phyloP scores from a whole-genome alignment of 2,797 vertebrate genomes.

The Halcyon chelicuti region DNA sequence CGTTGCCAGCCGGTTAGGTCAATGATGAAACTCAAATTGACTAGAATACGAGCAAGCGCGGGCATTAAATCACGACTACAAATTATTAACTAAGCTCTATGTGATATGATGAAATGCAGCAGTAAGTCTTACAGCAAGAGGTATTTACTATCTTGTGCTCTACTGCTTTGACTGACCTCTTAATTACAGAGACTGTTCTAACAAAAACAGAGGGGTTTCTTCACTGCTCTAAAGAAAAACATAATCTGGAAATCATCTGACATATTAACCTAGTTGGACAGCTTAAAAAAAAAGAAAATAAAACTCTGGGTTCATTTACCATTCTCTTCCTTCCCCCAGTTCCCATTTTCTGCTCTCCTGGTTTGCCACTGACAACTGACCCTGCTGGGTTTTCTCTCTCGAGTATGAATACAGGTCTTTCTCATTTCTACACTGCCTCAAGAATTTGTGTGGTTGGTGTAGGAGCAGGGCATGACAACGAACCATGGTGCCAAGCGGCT shows the following conservation, averaged over 20 bases:
- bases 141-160: background rate
- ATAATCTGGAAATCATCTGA: background rate
- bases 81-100: background rate
- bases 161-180: background rate
- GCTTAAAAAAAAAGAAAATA: background rate
- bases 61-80: background rate
- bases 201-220: background rate
- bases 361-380: background rate
- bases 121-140: background rate
- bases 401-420: too few species aligned
- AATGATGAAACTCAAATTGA: background rate
- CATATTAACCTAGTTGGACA: background rate
- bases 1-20: background rate
- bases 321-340: background rate
- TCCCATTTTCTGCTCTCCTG: background rate
- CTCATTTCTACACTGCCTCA: background rate
- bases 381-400: background rate
- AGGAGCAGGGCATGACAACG: background rate
- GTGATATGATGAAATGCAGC: background rate
- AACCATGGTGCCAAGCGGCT: accelerated
- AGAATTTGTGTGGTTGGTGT: too few species aligned
- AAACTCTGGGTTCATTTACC: background rate
- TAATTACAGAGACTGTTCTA: background rate
- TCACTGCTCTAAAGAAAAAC: background rate
- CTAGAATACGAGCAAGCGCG: background rate